These are phyloP conservation scores for Tetramorium alpestre DNA, from an alignment of 1,140 invertebrate genomes.

Conservation along the genomic window DNA sequence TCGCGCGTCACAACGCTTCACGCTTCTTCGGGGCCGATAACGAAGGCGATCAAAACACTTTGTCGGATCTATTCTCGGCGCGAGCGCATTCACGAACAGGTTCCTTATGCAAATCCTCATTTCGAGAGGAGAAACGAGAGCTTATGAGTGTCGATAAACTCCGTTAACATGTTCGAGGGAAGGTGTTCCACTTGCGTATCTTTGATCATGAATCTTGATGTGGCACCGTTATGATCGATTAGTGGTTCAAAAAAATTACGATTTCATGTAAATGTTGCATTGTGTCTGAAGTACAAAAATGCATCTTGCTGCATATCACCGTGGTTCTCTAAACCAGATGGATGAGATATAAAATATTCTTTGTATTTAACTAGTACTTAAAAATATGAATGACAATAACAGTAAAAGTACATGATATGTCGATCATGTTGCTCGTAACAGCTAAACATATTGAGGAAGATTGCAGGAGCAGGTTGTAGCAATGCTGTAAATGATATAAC, in stretches of 20 bases:
- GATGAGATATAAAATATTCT: slow-evolving; percentile 1
- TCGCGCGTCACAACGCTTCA: slow-evolving; percentile 41
- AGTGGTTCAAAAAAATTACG: not conserved
- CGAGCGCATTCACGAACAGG: slow-evolving; percentile 42
- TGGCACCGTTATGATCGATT: not conserved
- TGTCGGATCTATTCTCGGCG: slow-evolving; percentile 34
- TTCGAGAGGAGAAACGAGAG: slow-evolving; percentile 26
- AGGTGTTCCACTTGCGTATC: slow-evolving; percentile 2
- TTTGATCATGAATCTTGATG: slow-evolving; percentile 1
- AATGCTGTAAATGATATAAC: slow-evolving; percentile 12
- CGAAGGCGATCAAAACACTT: slow-evolving; percentile 65
- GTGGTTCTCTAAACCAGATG: not conserved
- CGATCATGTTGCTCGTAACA: not conserved
- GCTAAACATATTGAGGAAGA: not conserved
- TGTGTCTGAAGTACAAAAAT: not conserved
- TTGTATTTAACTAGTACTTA: not conserved
- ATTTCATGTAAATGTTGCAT: not conserved
- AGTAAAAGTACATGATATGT: not conserved
- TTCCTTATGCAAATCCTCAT: slow-evolving; percentile 48
- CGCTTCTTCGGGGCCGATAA: slow-evolving; percentile 61
- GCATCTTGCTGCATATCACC: not conserved
- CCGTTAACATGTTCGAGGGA: not conserved
- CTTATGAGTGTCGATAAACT: not conserved
- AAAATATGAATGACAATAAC: not conserved
- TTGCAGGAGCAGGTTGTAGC: not conserved